phyloP scores from a whole-genome alignment of 1,140 invertebrate species.

The Streblospio benedicti region DNA sequence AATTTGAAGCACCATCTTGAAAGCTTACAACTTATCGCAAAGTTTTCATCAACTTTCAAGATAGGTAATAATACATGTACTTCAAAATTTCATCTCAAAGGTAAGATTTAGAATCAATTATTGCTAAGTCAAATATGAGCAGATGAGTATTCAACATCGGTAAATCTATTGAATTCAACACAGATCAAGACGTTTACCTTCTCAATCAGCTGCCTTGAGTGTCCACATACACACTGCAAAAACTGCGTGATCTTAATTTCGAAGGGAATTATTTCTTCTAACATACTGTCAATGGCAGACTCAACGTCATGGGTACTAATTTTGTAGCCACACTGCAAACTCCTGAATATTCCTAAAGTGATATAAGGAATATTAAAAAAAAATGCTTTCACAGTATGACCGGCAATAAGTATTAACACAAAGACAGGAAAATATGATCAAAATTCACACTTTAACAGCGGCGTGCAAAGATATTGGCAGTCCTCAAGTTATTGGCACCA shows the following conservation, averaged over 20 bases:
- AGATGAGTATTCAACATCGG: background rate
- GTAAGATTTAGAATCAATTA: background rate
- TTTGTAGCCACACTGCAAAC: constrained; percentile 53
- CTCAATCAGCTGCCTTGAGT: constrained; percentile 25
- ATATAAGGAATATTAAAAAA: background rate
- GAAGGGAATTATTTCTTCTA: constrained; percentile 57
- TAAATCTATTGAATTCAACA: background rate
- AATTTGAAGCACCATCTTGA: too few relatives aligned
- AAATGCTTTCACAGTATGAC: too few relatives aligned
- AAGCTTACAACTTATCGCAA: too few relatives aligned
- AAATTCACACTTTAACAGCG: background rate
- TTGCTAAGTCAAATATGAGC: background rate
- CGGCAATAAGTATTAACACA: too few relatives aligned
- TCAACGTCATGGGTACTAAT: constrained; percentile 60
- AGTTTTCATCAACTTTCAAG: constrained; percentile 14
- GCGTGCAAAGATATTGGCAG: background rate
- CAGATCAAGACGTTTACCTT: constrained; percentile 5
- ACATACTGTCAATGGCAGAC: constrained; percentile 61
- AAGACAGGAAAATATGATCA: background rate
- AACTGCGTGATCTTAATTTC: constrained; percentile 68
- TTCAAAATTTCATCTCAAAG: constrained; percentile 11
- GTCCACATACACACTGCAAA: constrained; percentile 47
- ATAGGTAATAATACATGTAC: background rate
- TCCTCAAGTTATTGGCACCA: too few relatives aligned
- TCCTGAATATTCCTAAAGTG: constrained; percentile 37